phyloP scores from a whole-genome alignment of 2,797 vertebrate species.

The Gastrophryne carolinensis region DNA sequence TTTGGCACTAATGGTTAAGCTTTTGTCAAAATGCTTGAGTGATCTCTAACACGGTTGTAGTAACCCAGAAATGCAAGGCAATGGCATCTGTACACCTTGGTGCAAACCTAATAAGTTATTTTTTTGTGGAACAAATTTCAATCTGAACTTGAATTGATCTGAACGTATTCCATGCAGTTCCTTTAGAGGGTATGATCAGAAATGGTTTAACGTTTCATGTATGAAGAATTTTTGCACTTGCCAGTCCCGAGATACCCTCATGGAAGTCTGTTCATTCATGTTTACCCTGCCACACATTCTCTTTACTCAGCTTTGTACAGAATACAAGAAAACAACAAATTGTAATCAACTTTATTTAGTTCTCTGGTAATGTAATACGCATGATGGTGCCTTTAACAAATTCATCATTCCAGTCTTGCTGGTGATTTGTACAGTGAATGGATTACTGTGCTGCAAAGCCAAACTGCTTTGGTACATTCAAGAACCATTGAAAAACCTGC shows the following conservation, averaged over 20 bases:
- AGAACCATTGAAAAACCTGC: conserved; percentile 68
- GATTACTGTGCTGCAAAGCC: conserved; percentile 76
- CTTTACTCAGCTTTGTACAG: conserved; percentile 81
- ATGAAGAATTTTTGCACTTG: conserved; percentile 69
- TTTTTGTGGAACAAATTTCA: conserved; percentile 70
- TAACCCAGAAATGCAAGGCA: conserved; percentile 63
- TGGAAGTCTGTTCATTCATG: conserved; percentile 71
- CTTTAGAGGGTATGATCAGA: conserved; percentile 63
- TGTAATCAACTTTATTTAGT: conserved; percentile 81
- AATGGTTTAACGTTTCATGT: conserved; percentile 57
- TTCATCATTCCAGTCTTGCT: conserved; percentile 89
- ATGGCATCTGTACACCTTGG: conserved; percentile 73
- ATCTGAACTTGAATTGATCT: conserved; percentile 58
- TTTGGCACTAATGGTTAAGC: conserved; percentile 76
- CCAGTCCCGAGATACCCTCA: conserved; percentile 74
- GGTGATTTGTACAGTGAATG: conserved; percentile 78
- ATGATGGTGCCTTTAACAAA: conserved; percentile 94
- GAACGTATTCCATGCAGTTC: conserved; percentile 63
- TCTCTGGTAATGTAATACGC: conserved; percentile 86
- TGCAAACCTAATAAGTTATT: conserved; percentile 73
- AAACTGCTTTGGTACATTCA: conserved; percentile 71
- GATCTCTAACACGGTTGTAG: conserved; percentile 76
- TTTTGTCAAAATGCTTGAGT: conserved; percentile 86
- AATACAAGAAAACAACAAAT: conserved; percentile 74
- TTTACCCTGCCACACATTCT: conserved; percentile 57